A percentile compares a stretch with the other conserved stretches of the same genome.
phyloP scores from a whole-genome alignment of 2,888 invertebrate genomes.

The Folsomia manolachei region DNA sequence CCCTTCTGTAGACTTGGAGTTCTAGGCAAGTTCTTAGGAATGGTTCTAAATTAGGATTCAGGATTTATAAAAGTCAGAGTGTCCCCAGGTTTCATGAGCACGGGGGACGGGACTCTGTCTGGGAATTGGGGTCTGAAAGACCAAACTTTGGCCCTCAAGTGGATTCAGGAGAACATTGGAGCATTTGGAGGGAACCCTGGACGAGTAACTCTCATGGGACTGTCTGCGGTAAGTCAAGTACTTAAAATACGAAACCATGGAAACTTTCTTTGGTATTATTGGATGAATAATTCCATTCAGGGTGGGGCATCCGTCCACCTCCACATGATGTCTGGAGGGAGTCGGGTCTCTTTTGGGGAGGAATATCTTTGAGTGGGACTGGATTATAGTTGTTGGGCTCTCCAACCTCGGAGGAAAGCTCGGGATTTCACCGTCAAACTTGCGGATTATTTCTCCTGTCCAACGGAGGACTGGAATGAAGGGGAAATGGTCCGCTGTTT shows the following conservation, averaged over 20 bases:
- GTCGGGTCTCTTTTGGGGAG: no score
- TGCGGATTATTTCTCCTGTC: neutral
- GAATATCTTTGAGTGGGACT: no score
- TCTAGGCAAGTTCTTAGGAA: no score
- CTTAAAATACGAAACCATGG: no score
- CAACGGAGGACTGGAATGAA: neutral
- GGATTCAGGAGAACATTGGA: neutral
- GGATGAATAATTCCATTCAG: neutral
- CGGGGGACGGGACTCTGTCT: neutral
- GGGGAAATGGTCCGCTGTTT: neutral
- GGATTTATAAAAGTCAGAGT: no score
- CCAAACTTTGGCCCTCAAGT: neutral
- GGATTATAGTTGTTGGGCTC: no score
- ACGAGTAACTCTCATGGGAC: neutral
- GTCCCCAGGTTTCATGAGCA: conserved; percentile 6
- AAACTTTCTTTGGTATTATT: neutral
- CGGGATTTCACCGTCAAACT: neutral
- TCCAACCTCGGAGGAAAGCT: neutral
- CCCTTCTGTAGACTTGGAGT: no score
- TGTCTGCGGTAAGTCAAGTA: neutral
- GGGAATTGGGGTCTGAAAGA: conserved; percentile 2
- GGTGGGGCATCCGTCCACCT: neutral
- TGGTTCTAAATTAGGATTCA: no score
- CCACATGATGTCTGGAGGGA: neutral
- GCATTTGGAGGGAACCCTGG: neutral